Evolutionary conservation across 2,113 vertebrate genomes (phyloP), one percentile per base, ranked within the genome.

Genomic region (Neolamprologus sp.): DNA sequence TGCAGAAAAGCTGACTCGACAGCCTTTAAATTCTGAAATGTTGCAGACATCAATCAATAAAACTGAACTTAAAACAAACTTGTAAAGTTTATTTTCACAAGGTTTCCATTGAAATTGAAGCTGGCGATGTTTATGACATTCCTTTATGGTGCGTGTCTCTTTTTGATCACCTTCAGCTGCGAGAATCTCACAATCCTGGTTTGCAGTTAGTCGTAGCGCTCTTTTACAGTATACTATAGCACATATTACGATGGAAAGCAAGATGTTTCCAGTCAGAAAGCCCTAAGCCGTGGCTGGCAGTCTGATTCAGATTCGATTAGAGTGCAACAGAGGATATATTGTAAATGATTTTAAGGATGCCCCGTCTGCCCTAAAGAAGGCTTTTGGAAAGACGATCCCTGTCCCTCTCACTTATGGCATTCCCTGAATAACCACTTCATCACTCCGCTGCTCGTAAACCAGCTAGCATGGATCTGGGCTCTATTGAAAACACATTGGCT

Each of bases 401-500:
- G 91, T 91, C 89, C 87, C 87, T 91, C 89, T 94, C 91, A 63
- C 86, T 91, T 89, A 88, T 63, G 51, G 85, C 89, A 54, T 91
- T 85, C 87, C 88, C 85, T 37, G 79, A 88, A 86, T 86, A 92
- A 94, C 92, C 95, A 93, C 93, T 95, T 95, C 93, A 94, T 75
- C 68, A 47, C 68, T 28, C 40, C 91, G 91, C 90, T 12, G 19
- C 90, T 91, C 60, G 63, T 94, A 93, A 94, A 94, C 4, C 86
- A 23, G 73, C 92, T 82, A 28, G 93, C 93, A 89, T 54, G 55
- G 87, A 83, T 92, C 85, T 90, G 88, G 51, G 5, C 80, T 93
- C 84, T 82, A 94, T 95, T 95, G 95, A 60, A 95, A 95, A 92
- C 94, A 95, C 94, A 93, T 94, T 95, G 91, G 54, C 92, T 93